A percentile compares a stretch with the other conserved stretches of the same genome.
phyloP scores from a whole-genome alignment of 2,797 vertebrate genomes.

The Dendrocincla tyrannina region DNA sequence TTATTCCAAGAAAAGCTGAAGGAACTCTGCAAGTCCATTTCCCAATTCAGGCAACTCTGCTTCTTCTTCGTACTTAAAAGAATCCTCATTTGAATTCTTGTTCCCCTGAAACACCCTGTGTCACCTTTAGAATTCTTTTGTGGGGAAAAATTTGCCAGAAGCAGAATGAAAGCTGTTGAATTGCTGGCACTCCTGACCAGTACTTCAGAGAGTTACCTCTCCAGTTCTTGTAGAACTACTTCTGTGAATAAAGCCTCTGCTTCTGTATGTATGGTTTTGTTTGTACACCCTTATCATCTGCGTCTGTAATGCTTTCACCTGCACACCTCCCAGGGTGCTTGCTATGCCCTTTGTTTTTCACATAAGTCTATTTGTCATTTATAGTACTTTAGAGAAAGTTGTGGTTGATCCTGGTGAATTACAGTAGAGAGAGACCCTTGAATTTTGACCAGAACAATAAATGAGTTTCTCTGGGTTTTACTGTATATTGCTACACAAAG shows the following conservation, averaged over 20 bases:
- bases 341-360: neutral
- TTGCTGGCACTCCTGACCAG: neutral
- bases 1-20: neutral
- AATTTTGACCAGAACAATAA: neutral
- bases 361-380: neutral
- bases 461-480: neutral
- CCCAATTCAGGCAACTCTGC: neutral
- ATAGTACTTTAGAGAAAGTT: neutral
- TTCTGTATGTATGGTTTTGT: neutral
- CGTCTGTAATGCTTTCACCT: neutral
- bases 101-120: neutral
- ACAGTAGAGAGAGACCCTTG: rapidly evolving
- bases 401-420: neutral
- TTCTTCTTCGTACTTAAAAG: neutral
- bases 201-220: neutral
- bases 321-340: neutral
- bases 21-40: neutral
- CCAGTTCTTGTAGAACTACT: neutral
- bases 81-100: neutral
- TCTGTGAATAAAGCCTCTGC: neutral
- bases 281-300: neutral
- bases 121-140: neutral
- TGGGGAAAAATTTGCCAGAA: neutral
- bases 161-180: neutral
- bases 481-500: neutral